Conservation (phyloP, 2,797 vertebrate species). For the Galago senegalensis region DNA sequence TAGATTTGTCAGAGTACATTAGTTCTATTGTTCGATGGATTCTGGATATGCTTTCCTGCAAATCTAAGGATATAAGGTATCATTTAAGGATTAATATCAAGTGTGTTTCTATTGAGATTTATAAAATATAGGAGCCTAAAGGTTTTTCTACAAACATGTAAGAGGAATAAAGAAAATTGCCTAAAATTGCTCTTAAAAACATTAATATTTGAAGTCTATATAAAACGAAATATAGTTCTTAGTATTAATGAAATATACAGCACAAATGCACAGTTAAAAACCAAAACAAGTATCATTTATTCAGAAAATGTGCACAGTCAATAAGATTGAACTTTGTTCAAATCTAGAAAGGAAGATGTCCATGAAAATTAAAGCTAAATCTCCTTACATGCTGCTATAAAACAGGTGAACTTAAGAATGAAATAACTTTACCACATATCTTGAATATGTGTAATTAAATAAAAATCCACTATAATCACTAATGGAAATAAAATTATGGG, state of each 20-base stretch:
- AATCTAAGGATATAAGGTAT: conserved; percentile 90
- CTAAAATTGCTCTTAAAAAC: conserved; percentile 27
- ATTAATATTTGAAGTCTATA: neutral
- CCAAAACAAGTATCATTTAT: neutral
- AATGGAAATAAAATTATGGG: conserved; percentile 15
- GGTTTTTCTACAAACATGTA: neutral
- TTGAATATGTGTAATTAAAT: neutral
- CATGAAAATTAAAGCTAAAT: neutral
- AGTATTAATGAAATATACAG: conserved; percentile 40
- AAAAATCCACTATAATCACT: conserved; percentile 3
- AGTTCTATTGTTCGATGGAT: conserved; percentile 98
- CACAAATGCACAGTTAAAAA: conserved; percentile 18
- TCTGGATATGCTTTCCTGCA: conserved; percentile 97
- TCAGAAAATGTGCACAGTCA: conserved; percentile 8
- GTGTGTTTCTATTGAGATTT: conserved; percentile 4
- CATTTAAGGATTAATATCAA: conserved; percentile 54
- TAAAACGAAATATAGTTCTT: conserved; percentile 15
- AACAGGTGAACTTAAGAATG: neutral
- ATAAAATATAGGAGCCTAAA: neutral
- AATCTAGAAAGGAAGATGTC: neutral
- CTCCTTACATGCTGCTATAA: neutral
- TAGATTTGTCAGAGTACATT: conserved; percentile 99
- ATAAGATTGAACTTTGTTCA: conserved; percentile 1
- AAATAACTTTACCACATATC: neutral
- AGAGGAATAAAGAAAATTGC: conserved; percentile 42